Percentiles rank a stretch among this genome's conserved stretches.
Conservation (phyloP, 2,888 invertebrate species). For the Tholera decimalis region DNA sequence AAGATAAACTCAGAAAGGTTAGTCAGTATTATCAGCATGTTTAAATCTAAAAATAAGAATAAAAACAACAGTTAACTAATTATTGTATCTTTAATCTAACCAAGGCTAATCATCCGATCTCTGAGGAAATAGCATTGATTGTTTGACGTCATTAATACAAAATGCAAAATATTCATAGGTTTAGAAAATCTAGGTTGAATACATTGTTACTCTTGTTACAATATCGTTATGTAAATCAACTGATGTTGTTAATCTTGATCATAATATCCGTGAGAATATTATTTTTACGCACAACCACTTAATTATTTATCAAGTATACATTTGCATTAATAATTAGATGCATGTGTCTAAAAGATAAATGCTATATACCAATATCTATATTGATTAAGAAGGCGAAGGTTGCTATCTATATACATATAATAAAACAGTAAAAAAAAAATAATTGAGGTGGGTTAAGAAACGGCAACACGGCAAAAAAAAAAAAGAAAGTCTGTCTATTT, state of each 20-base stretch:
- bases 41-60: slow-evolving; percentile 4
- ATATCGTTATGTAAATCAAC: slow-evolving; percentile 14
- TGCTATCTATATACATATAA: too few relatives aligned
- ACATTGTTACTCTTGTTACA: slow-evolving; percentile 21
- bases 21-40: neutral
- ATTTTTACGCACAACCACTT: neutral
- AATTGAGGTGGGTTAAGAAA: too few relatives aligned
- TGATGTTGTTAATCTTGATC: slow-evolving; percentile 6
- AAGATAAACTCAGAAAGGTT: neutral
- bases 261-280: slow-evolving; percentile 6
- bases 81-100: slow-evolving; percentile 2
- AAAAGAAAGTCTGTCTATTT: too few relatives aligned
- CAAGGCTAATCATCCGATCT: slow-evolving; percentile 11
- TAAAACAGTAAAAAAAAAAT: too few relatives aligned
- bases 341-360: neutral
- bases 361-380: too few relatives aligned
- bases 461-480: too few relatives aligned
- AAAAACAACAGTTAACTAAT: neutral
- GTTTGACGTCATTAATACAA: slow-evolving; percentile 38
- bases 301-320: neutral
- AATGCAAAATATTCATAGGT: slow-evolving; percentile 24
- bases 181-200: slow-evolving; percentile 30
- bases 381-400: too few relatives aligned
- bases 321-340: neutral
- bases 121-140: slow-evolving; percentile 44